Conservation (phyloP, 2,888 invertebrate species). For the Neocrepidodera transversa region DNA sequence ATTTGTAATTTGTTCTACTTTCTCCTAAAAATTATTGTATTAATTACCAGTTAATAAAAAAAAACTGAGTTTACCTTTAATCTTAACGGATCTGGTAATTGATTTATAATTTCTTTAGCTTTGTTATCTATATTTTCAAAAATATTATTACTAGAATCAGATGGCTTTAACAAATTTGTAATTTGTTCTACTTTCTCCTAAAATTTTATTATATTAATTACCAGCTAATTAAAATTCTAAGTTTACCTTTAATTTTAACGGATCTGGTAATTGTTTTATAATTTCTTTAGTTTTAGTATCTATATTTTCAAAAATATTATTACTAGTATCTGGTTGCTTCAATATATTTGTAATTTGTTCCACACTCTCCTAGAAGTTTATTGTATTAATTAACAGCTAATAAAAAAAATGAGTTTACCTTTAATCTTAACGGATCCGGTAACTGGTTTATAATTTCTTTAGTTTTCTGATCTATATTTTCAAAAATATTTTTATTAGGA, state of each 20-base stretch:
- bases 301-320: background rate
- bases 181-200: constrained; percentile 8
- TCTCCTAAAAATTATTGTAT: constrained; percentile 4
- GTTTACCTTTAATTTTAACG: constrained; percentile 4
- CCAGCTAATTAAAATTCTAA: too few relatives aligned
- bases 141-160: background rate
- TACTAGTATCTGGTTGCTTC: background rate
- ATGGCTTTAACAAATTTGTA: background rate
- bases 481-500: background rate
- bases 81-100: constrained; percentile 6
- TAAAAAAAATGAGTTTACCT: too few relatives aligned
- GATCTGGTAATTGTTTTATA: background rate
- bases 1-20: background rate
- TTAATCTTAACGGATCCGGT: constrained; percentile 12
- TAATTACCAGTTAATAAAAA: too few relatives aligned
- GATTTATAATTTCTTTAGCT: background rate
- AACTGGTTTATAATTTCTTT: background rate
- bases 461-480: background rate
- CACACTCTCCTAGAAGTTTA: background rate
- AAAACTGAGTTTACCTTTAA: too few relatives aligned
- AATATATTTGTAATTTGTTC: background rate
- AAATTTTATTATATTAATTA: background rate
- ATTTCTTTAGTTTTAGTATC: background rate
- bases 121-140: background rate
- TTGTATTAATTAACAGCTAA: background rate